A percentile compares a stretch with the other conserved stretches of the same genome.
These are phyloP conservation scores for Rhabdomys pumilio DNA, from an alignment of 2,797 vertebrate species.

Conservation along the genomic window DNA sequence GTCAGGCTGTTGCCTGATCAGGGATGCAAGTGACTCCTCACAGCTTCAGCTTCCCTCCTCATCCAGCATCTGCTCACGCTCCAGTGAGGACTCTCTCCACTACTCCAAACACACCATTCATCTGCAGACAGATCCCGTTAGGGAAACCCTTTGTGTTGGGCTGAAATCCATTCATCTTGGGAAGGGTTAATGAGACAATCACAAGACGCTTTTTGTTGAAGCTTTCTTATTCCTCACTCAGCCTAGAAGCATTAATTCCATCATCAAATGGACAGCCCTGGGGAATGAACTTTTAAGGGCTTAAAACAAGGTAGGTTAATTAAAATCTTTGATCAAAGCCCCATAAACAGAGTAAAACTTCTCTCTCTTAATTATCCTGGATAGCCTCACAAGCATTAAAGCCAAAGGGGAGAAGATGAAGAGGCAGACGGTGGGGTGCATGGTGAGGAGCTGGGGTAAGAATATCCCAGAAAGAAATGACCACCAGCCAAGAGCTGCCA, in stretches of 20 bases:
- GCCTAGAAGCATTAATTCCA: constrained; percentile 69
- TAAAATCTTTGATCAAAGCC: constrained; percentile 87
- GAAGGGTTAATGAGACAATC: constrained; percentile 72
- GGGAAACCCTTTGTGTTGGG: neutral
- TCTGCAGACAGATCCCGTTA: neutral
- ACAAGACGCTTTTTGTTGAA: neutral
- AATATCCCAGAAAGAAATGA: neutral
- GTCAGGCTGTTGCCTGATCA: neutral
- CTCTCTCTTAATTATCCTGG: constrained; percentile 87
- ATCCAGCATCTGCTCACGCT: neutral
- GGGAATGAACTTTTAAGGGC: constrained; percentile 81
- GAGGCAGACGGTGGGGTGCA: neutral
- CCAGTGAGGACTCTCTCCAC: neutral
- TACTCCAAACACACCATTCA: neutral
- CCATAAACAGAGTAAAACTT: constrained; percentile 82
- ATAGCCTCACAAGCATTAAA: constrained; percentile 72
- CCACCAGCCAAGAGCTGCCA: neutral
- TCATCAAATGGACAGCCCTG: constrained; percentile 61
- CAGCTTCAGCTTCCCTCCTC: neutral
- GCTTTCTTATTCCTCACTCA: neutral
- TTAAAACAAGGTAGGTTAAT: constrained; percentile 87
- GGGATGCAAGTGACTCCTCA: neutral
- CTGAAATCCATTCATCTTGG: neutral
- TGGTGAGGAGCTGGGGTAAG: neutral
- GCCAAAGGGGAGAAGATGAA: constrained; percentile 65